Evolutionary conservation across 2,888 invertebrate genomes (phyloP).

Genomic region (Brassicogethes aeneus): DNA sequence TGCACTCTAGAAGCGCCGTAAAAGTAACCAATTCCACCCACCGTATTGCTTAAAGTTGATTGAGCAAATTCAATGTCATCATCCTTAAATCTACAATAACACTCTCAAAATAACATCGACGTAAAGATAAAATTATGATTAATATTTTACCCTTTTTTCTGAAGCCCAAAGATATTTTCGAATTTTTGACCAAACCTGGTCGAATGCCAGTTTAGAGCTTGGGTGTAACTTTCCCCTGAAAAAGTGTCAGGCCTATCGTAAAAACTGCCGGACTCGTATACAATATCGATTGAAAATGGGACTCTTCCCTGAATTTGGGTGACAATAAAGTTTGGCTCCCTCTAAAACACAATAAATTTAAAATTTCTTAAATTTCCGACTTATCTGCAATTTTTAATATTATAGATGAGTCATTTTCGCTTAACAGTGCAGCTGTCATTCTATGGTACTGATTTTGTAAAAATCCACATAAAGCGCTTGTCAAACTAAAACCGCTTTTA

Average conservation of each 20-base stretch:
- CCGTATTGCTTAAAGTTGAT: slow-evolving; percentile 83
- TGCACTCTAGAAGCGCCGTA: slow-evolving; percentile 84
- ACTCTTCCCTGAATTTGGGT: slow-evolving; percentile 68
- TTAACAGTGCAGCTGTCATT: too few relatives aligned
- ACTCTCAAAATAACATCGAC: too few relatives aligned
- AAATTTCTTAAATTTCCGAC: too few relatives aligned
- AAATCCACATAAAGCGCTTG: too few relatives aligned
- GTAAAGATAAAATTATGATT: too few relatives aligned
- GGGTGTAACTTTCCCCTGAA: slow-evolving; percentile 56
- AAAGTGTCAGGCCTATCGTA: slow-evolving; percentile 47
- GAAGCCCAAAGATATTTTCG: slow-evolving; percentile 68
- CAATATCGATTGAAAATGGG: slow-evolving; percentile 75
- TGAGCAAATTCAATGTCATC: slow-evolving; percentile 68
- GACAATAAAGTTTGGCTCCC: slow-evolving; percentile 67
- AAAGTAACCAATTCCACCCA: slow-evolving; percentile 96
- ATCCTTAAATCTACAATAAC: slow-evolving; percentile 43
- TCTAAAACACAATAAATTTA: slow-evolving; percentile 23
- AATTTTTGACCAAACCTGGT: slow-evolving; percentile 67
- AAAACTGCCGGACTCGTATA: slow-evolving; percentile 69
- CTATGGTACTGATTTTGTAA: too few relatives aligned
- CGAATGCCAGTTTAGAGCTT: slow-evolving; percentile 51
- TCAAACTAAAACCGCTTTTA: too few relatives aligned
- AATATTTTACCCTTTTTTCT: slow-evolving; percentile 64
- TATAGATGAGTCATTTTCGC: too few relatives aligned
- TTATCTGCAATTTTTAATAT: too few relatives aligned